Base-by-base conservation (phyloP, 1,140 invertebrate species). In the Psilanteris sp. region DNA sequence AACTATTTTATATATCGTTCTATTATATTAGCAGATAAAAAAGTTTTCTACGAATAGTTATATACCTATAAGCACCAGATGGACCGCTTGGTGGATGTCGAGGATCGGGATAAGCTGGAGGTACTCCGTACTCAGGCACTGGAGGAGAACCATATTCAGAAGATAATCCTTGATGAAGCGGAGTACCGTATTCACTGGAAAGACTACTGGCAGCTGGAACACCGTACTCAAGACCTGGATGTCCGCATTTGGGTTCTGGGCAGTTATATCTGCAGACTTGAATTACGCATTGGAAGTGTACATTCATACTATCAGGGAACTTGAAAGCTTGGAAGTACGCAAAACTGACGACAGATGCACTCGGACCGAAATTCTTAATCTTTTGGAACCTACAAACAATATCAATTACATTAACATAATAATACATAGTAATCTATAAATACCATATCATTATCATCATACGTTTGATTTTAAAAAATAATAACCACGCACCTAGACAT, bases 291-390 rank as follows among this genome's bases (percentile, higher is more conserved):
- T 98, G 96, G 93, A 98, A 98, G 90, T 97, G 96, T 1, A 98
- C 96, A 82, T 97, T 97, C 96, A 97, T 97, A 6, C 95, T 97
- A 84, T 98, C 96, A 0, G 96, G 96, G 92, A 98, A 98, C 87
- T 98, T 97, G 89, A 97, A 98, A 0, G 96, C 96, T 89, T 96
- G 95, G 93, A 98, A 98, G 88, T 97, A 96, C 1, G 96, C 96
- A 81, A 97, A 98, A 37, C 95, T 96, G 0, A 98, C 94, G 0
- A 97, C 96, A 0, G 95, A 96, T 3, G 96, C 96, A 15, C 95
- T 96, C 0, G 95, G 94, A 0, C 96, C 96, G 67, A 97, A 98
- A 90, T 97, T 97, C 89, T 97, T 97, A 66, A 97, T 96, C 88
- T 98, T 98, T 75, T 96, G 95, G 92, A 98, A 98, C 85, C 94